A percentile compares a stretch with the other conserved stretches of the same genome.
Conservation (phyloP, 2,797 vertebrate genomes). For the Odontamblyopus lacepedii region DNA sequence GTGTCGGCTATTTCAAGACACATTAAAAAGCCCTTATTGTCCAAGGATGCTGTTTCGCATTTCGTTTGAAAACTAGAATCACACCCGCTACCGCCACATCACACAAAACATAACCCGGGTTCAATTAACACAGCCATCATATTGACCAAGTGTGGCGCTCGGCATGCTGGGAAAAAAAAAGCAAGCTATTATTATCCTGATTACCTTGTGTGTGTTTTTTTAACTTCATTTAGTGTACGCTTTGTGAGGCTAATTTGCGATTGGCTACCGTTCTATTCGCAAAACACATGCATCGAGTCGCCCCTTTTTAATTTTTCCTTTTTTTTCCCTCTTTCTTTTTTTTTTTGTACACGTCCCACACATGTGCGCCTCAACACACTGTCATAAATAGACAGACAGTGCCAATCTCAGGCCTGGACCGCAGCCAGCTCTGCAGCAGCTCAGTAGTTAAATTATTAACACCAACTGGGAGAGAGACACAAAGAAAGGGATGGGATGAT, state of each 20-base stretch:
- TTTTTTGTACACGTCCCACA: conserved; percentile 64
- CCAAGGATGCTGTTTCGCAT: neutral
- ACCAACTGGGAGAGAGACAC: conserved; percentile 74
- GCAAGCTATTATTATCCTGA: conserved; percentile 15
- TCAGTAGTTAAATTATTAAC: conserved; percentile 86
- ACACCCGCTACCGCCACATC: conserved; percentile 36
- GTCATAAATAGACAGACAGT: conserved; percentile 74
- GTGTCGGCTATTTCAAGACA: neutral
- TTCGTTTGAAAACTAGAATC: conserved; percentile 27
- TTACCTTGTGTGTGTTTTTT: conserved; percentile 4
- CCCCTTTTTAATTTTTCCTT: conserved; percentile 21
- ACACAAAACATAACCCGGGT: conserved; percentile 38
- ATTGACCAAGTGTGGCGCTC: conserved; percentile 14
- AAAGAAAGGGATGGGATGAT: conserved; percentile 67
- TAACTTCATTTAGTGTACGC: conserved; percentile 53
- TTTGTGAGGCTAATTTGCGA: conserved; percentile 56
- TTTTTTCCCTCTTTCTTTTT: no score
- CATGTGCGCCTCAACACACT: conserved; percentile 68
- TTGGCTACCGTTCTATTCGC: conserved; percentile 51
- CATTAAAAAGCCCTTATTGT: conserved; percentile 8
- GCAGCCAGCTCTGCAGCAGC: conserved; percentile 84
- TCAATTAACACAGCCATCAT: conserved; percentile 18
- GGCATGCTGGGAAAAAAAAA: neutral
- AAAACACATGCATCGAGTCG: conserved; percentile 37
- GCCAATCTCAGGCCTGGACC: conserved; percentile 73